Percentiles rank a stretch among this genome's conserved stretches.
Evolutionary conservation across 2,888 invertebrate genomes (phyloP).

Genomic region (Heliconius hortense): DNA sequence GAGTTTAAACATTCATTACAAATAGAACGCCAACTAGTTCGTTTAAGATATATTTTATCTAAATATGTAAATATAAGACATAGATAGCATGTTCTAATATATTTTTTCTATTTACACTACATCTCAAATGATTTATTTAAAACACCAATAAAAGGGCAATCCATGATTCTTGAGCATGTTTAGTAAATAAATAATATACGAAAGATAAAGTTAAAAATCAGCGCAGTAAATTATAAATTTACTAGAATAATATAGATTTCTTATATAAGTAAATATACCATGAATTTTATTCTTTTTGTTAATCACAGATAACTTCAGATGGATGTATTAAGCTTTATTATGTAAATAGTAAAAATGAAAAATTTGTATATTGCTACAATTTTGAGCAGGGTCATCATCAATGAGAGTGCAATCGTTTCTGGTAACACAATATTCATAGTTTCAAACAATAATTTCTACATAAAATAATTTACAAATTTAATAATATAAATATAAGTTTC

Average conservation of each 20-base stretch:
- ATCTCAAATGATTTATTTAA: slow-evolving; percentile 4
- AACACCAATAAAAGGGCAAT: slow-evolving; percentile 4
- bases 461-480: slow-evolving; percentile 18
- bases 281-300: slow-evolving; percentile 5
- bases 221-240: slow-evolving; percentile 9
- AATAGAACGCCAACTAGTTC: slow-evolving; percentile 16
- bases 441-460: slow-evolving; percentile 2
- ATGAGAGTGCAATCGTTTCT: background rate
- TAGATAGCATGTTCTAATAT: background rate
- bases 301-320: slow-evolving; percentile 13
- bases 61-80: slow-evolving; percentile 13
- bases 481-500: background rate
- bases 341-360: slow-evolving; percentile 16
- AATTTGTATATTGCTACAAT: slow-evolving; percentile 16
- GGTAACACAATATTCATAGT: slow-evolving; percentile 16
- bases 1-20: slow-evolving; percentile 20
- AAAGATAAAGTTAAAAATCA: background rate
- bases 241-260: slow-evolving; percentile 10
- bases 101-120: background rate
- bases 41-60: background rate
- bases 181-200: slow-evolving; percentile 10
- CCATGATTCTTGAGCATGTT: slow-evolving; percentile 16
- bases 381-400: background rate
- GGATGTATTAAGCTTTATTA: slow-evolving; percentile 6
- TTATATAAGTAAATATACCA: slow-evolving; percentile 17